phyloP scores from a whole-genome alignment of 2,888 invertebrate species.

The Chloroclystis v-ata region DNA sequence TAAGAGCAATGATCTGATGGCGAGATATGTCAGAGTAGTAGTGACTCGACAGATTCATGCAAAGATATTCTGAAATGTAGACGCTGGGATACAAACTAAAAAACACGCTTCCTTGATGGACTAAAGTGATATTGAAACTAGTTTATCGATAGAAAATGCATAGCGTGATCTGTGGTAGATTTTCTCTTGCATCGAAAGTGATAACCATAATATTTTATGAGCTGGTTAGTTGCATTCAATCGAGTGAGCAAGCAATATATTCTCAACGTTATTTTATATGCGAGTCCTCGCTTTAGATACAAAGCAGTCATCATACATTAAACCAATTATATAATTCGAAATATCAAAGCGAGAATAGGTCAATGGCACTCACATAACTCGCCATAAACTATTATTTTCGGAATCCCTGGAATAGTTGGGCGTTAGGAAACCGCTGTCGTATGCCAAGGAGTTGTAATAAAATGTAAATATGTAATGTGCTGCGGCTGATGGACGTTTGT shows the following conservation, averaged over 20 bases:
- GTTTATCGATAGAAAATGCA: conserved; percentile 17
- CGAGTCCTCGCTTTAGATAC: conserved; percentile 33
- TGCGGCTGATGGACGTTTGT: conserved; percentile 47
- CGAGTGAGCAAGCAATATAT: conserved; percentile 9
- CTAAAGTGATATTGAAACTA: conserved; percentile 4
- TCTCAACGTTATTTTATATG: conserved; percentile 10
- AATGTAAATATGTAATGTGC: conserved; percentile 38
- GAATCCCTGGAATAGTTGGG: conserved; percentile 45
- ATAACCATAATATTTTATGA: conserved; percentile 16
- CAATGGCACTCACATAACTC: conserved; percentile 53
- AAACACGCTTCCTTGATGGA: background rate
- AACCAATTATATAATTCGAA: conserved; percentile 31
- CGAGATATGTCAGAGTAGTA: conserved; percentile 33
- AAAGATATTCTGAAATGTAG: conserved; percentile 17
- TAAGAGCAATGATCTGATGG: conserved; percentile 18
- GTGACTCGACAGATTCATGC: conserved; percentile 25
- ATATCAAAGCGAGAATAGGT: conserved; percentile 50
- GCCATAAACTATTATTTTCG: conserved; percentile 45
- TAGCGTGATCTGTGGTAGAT: conserved; percentile 6
- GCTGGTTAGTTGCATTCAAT: conserved; percentile 8
- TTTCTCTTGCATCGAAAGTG: conserved; percentile 25
- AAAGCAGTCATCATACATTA: conserved; percentile 26
- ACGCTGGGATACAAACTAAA: conserved; percentile 3
- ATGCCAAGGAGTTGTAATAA: conserved; percentile 55
- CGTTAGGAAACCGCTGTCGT: conserved; percentile 48